Percentiles rank a stretch among this genome's conserved stretches.
Conservation (phyloP, 1,140 invertebrate species). For the Ridgeia piscesae region DNA sequence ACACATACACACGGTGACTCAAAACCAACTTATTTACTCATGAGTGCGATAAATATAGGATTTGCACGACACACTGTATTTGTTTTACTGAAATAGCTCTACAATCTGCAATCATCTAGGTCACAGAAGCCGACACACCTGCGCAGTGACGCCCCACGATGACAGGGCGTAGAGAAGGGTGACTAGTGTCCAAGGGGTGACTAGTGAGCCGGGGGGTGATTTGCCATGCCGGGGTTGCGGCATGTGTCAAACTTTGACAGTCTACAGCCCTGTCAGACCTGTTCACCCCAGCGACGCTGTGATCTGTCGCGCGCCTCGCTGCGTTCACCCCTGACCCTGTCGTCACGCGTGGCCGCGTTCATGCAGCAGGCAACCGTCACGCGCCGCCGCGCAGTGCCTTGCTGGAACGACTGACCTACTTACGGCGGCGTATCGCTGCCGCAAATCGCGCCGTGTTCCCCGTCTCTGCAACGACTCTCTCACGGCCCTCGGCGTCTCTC, state of each 20-base stretch:
- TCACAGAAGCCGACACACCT: background rate
- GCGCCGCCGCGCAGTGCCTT: background rate
- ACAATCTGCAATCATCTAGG: background rate
- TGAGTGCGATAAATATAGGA: background rate
- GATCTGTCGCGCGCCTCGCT: background rate
- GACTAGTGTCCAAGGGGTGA: background rate
- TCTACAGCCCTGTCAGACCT: background rate
- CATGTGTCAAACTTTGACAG: background rate
- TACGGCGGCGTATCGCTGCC: background rate
- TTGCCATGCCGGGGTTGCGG: background rate
- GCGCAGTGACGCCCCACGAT: background rate
- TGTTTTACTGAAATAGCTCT: background rate
- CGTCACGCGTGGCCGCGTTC: background rate
- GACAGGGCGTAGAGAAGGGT: background rate
- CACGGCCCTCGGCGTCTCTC: too few species aligned
- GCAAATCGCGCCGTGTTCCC: background rate
- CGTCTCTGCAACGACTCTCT: background rate
- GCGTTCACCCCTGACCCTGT: background rate
- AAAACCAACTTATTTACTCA: background rate
- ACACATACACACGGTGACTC: background rate
- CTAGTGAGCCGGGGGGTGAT: background rate
- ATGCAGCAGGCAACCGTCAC: background rate
- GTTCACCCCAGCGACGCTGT: background rate
- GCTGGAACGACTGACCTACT: background rate
- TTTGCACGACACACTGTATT: background rate